These are phyloP conservation scores for Ivindomyrus marchei DNA, from an alignment of 2,113 vertebrate genomes.

Conservation along the genomic window DNA sequence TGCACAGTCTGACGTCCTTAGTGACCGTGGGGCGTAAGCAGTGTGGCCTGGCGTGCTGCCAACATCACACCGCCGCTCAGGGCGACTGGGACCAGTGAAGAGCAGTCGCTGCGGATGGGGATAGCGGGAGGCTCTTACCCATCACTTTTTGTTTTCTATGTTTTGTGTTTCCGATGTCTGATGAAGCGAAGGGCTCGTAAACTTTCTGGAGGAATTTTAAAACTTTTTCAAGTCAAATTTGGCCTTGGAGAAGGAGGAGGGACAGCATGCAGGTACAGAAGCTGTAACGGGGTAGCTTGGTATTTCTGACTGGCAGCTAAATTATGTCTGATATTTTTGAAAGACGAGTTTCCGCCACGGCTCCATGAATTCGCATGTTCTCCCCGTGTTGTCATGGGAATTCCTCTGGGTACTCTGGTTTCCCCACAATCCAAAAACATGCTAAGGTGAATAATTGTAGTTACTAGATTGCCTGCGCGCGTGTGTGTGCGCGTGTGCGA, in stretches of 20 bases:
- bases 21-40: not conserved
- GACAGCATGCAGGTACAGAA: constrained; percentile 23
- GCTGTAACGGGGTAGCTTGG: not conserved
- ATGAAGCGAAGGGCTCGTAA: not conserved
- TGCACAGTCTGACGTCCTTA: not conserved
- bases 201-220: not conserved
- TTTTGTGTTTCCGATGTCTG: not conserved
- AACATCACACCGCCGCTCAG: not conserved
- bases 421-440: too few species aligned
- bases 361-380: too few species aligned
- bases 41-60: not conserved
- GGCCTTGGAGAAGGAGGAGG: constrained; percentile 30
- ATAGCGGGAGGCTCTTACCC: not conserved
- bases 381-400: not conserved
- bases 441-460: too few species aligned
- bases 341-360: not conserved
- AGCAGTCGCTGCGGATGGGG: not conserved
- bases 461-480: not conserved
- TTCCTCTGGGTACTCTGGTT: too few species aligned
- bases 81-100: not conserved
- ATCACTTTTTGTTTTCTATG: not conserved
- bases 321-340: not conserved
- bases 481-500: not conserved
- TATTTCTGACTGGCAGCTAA: not conserved
- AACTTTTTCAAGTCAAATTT: not conserved